Evolutionary conservation across 1,140 invertebrate genomes (phyloP), one percentile per base, ranked within the genome.

Genomic region (Lordiphosa collinella): DNA sequence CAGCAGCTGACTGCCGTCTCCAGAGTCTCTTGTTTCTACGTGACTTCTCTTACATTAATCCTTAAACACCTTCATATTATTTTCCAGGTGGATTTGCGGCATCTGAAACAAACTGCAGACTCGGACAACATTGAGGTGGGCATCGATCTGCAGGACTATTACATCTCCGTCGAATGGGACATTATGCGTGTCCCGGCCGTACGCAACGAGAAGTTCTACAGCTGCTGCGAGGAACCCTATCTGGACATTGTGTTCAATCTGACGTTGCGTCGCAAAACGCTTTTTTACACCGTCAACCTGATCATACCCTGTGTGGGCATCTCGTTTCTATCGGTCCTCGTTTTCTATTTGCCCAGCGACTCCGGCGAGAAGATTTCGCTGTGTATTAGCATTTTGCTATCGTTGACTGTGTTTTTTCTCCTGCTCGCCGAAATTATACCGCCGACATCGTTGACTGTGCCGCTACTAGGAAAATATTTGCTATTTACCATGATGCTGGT

Each of bases 401-500:
- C 98, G 54, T 91, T 99, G 73, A 99, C 98, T 85, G 98, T 99
- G 91, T 99, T 99, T 92, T 99, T 99, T 92, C 92, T 99, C 62
- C 92, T 99, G 69, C 91, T 99, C 71, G 97, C 96, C 70, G 97
- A 99, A 91, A 98, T 99, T 88, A 99, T 99, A 89, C 99, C 99
- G 53, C 98, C 99, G n/a, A 99, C 98, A 48, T 99, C 97, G 48
- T 91, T 99, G 40, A 98, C 98, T 38, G 97, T 99, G 52, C 98
- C 98, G 34, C 91, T 99, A 44, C 92, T 99, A 62, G 98, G 98
- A 65, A 99, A 99, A 92, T 99, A 99, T 91, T 92, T 99, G 32
- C 92, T 99, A 14, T 99, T 99, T 90, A 99, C 98, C 36, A 99
- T 99, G 97, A 97, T 99, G 87, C 92, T 99, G 75, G 98, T 99